Base-by-base conservation (phyloP, 2,888 invertebrate species). In the Leucozona laternaria region DNA sequence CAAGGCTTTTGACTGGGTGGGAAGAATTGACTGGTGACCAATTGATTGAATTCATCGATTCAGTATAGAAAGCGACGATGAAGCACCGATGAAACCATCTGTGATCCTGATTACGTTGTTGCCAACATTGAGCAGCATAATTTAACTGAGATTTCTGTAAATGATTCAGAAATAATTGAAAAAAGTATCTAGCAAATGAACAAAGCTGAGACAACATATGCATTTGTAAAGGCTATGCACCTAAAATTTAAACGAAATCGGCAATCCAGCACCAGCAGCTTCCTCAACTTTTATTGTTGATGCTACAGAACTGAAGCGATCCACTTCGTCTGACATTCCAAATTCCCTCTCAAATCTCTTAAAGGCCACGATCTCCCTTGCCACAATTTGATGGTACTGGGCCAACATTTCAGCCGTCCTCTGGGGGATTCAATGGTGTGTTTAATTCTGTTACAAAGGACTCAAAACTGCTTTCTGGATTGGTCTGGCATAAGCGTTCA, bases 141-240 rank as follows among this genome's bases (percentile, higher is more conserved):
- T 31, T 50, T 68, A 55, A n/a, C 28, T 66, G 11, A 53, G n/a
- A 7, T 34, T 25, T 20, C 34, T 8, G 11, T 13, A 22, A 70
- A 58, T 34, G 15, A 71, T 43, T 45, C n/a, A 71, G 45, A 45
- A 13, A 34, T 34, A 45, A 57, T 70, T 57, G 31, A 71, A 71
- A 45, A 71, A 48, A 45, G 28, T 31, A 70, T 70, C 55, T 57
- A 43, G 25, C 15, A 70, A 43, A 70, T 70, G 70, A 55, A 70
- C 17, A 28, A 57, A 71, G 45, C 31, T 60, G 37, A 60, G 22
- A 48, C 58, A 72, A 60, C 48, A 48, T 58, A 72, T 25, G 72
- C 72, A 60, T 60, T 60, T 71, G 31, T n/a, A 6, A 20, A 31
- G 28, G 70, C 70, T 17, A 71, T 71, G 20, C 3, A 6, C 10